phyloP scores from a whole-genome alignment of 2,797 vertebrate genomes.

The Florisuga fusca region DNA sequence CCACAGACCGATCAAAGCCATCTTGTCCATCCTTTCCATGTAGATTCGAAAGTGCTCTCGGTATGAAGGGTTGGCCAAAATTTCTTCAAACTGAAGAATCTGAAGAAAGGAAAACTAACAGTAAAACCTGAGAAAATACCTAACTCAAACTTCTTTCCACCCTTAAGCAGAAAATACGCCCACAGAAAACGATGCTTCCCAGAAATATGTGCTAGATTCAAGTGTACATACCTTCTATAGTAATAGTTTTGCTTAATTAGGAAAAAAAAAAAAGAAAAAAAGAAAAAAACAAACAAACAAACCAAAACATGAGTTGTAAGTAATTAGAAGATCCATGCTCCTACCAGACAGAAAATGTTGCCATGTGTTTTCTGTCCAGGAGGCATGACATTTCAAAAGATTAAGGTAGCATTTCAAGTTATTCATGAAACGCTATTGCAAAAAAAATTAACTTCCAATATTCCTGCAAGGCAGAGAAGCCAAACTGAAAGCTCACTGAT shows the following conservation, averaged over 20 bases:
- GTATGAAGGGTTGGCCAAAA: conserved; percentile 87
- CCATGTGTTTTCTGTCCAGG: background rate
- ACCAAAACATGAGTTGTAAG: background rate
- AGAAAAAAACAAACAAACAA: background rate
- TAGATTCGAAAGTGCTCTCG: conserved; percentile 91
- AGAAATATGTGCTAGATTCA: background rate
- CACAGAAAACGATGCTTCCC: background rate
- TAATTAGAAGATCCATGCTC: background rate
- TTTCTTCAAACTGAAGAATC: conserved; percentile 98
- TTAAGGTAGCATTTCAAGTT: background rate
- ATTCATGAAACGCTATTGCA: background rate
- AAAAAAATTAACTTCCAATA: background rate
- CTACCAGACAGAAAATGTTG: background rate
- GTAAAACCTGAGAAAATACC: background rate
- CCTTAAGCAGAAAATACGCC: background rate
- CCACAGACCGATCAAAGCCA: conserved; percentile 92
- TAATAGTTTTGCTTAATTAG: background rate
- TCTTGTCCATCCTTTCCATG: conserved; percentile 94
- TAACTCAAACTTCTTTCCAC: background rate
- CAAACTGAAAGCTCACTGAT: background rate
- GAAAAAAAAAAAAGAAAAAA: background rate
- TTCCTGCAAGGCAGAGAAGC: background rate
- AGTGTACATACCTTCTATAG: background rate
- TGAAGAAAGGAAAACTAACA: conserved; percentile 63
- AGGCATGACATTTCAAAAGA: background rate